Evolutionary conservation across 2,797 vertebrate species (phyloP).

Genomic region (Anas georgica): DNA sequence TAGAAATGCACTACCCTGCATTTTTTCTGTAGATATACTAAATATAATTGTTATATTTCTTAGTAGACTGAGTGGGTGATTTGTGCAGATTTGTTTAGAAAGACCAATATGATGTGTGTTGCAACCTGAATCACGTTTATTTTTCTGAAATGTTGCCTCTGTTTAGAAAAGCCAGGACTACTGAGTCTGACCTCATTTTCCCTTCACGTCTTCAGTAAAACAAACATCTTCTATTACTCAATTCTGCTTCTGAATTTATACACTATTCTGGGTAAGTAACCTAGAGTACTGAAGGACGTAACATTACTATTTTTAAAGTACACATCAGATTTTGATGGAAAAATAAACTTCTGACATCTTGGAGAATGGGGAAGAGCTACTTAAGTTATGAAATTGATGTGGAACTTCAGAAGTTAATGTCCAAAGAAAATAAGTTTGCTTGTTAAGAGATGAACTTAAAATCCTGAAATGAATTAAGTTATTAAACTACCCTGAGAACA

Average conservation of each 20-base stretch:
- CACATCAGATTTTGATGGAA: not conserved
- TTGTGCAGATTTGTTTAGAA: not conserved
- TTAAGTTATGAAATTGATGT: not conserved
- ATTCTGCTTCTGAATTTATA: slow-evolving; percentile 90
- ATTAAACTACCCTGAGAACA: not conserved
- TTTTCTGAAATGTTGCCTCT: slow-evolving; percentile 55
- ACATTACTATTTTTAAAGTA: slow-evolving; percentile 7
- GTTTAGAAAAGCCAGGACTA: slow-evolving; percentile 76
- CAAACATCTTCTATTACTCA: slow-evolving; percentile 86
- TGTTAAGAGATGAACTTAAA: not conserved
- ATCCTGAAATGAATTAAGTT: not conserved
- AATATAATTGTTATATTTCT: not conserved
- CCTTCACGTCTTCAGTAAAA: slow-evolving; percentile 89
- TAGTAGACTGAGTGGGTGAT: not conserved
- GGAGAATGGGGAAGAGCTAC: not conserved
- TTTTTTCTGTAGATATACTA: not conserved
- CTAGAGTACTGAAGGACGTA: not conserved
- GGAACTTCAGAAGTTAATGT: not conserved
- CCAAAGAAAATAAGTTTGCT: not conserved
- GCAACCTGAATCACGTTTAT: not conserved
- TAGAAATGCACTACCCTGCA: not conserved
- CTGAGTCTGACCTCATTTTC: slow-evolving; percentile 80
- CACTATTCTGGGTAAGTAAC: slow-evolving; percentile 88
- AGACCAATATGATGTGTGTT: not conserved
- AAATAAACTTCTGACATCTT: not conserved